Conservation (phyloP, 2,888 invertebrate genomes). For the Rapana venosa region DNA sequence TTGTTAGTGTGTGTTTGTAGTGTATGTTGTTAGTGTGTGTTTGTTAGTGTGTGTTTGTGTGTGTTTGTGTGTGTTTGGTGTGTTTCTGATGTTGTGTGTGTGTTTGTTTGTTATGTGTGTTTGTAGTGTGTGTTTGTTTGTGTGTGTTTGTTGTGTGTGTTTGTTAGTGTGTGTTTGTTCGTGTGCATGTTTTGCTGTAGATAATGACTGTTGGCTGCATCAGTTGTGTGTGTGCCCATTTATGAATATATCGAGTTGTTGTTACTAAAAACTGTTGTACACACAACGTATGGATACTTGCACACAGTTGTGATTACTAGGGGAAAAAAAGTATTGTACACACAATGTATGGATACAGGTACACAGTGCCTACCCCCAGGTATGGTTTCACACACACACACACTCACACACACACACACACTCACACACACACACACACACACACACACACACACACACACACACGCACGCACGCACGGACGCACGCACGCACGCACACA, state of each 20-base stretch:
- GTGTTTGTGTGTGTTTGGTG: neutral
- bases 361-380: too few species aligned
- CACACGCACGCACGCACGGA: neutral
- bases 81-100: too few species aligned
- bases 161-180: neutral
- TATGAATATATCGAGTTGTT: too few species aligned
- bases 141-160: too few species aligned
- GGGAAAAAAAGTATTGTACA: too few species aligned
- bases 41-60: neutral
- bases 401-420: neutral
- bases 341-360: too few species aligned
- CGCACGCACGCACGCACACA: neutral
- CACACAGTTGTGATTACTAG: too few species aligned
- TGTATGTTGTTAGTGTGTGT: neutral
- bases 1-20: neutral
- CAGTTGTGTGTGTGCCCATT: too few species aligned
- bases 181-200: neutral
- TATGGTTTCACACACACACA: neutral
- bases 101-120: too few species aligned
- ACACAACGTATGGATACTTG: too few species aligned
- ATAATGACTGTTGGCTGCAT: neutral
- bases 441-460: neutral
- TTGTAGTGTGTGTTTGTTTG: too few species aligned
- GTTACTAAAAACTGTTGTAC: too few species aligned
- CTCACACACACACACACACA: neutral